Conservation (phyloP, 2,797 vertebrate genomes). For the Tapirus indicus region DNA sequence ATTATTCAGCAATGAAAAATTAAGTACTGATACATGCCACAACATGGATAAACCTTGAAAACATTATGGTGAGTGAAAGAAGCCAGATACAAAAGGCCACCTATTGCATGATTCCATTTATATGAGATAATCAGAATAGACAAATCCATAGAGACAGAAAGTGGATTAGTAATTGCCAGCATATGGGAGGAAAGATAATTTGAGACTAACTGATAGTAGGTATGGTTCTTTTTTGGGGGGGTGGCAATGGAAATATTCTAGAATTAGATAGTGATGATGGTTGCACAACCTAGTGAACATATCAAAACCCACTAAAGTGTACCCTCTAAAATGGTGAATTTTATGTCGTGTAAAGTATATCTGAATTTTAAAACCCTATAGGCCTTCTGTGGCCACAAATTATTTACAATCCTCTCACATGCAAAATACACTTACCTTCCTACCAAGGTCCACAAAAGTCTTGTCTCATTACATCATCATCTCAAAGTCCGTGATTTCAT, state of each 20-base stretch:
- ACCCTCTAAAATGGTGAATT: neutral
- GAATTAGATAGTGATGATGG: neutral
- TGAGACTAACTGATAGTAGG: neutral
- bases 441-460: neutral
- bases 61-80: neutral
- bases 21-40: neutral
- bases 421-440: neutral
- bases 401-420: neutral
- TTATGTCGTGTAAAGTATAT: neutral
- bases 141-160: neutral
- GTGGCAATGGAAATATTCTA: neutral
- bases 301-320: neutral
- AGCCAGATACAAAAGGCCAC: neutral
- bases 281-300: neutral
- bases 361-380: neutral
- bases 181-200: neutral
- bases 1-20: neutral
- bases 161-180: neutral
- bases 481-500: neutral
- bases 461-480: neutral
- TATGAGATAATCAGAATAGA: neutral
- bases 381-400: neutral
- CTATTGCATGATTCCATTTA: neutral
- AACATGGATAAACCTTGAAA: neutral
- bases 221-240: neutral